These are phyloP conservation scores for Polymixis lichenea DNA, from an alignment of 2,888 invertebrate species.

Conservation along the genomic window DNA sequence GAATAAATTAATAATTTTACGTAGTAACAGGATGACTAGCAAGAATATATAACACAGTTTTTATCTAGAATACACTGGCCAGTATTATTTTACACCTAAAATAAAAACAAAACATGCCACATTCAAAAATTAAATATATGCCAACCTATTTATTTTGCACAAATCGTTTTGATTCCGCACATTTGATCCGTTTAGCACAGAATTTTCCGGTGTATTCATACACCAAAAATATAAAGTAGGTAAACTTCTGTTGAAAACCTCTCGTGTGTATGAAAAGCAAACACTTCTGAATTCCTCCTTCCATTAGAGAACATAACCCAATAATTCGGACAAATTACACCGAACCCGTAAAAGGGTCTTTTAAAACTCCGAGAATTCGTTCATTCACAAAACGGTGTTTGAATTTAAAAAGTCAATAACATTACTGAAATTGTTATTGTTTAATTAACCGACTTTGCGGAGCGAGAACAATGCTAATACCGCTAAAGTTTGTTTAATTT, in stretches of 20 bases:
- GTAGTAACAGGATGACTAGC: neutral
- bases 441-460: conserved; percentile 65
- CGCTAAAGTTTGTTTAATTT: conserved; percentile 65
- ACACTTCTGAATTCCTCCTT: conserved; percentile 22
- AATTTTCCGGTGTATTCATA: conserved; percentile 3
- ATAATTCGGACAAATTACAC: conserved; percentile 52
- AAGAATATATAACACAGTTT: conserved; percentile 12
- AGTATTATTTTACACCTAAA: conserved; percentile 12
- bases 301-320: conserved; percentile 34
- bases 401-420: conserved; percentile 68
- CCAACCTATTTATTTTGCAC: neutral
- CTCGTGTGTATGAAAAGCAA: conserved; percentile 24
- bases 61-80: neutral
- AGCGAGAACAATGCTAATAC: conserved; percentile 63
- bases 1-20: conserved; percentile 34
- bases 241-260: conserved; percentile 3
- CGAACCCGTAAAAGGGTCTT: conserved; percentile 45
- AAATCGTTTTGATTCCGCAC: neutral
- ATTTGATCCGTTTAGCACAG: neutral
- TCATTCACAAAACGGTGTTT: conserved; percentile 57
- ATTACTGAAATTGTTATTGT: conserved; percentile 68
- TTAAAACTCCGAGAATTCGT: conserved; percentile 45
- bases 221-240: neutral
- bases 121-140: neutral
- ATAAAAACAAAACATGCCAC: conserved; percentile 9